Conservation (phyloP, 2,888 invertebrate genomes). For the Lepidocyrtinus sp. region DNA sequence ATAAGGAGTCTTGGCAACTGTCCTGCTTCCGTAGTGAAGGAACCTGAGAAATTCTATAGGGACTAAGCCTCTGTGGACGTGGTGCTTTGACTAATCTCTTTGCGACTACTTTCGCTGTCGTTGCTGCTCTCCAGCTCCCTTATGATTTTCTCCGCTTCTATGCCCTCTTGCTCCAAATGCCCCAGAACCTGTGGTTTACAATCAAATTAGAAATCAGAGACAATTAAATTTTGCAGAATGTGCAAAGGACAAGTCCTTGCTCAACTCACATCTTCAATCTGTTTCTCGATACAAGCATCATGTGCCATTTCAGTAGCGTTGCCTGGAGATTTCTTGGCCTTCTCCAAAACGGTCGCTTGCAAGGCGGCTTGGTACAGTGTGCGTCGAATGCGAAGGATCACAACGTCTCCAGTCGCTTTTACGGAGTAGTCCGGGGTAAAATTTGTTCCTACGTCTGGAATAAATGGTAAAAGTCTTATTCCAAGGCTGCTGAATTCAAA, state of each 20-base stretch:
- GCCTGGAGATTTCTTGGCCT: constrained; percentile 78
- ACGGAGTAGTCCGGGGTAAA: constrained; percentile 96
- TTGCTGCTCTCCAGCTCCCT: constrained; percentile 40
- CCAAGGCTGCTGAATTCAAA: too few relatives aligned
- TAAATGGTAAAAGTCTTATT: not conserved
- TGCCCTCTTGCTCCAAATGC: constrained; percentile 36
- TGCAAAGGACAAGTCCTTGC: too few relatives aligned
- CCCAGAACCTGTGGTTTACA: constrained; percentile 49
- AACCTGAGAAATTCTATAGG: too few relatives aligned
- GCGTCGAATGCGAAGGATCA: constrained; percentile 87
- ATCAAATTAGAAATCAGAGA: not conserved
- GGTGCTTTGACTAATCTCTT: constrained; percentile 45
- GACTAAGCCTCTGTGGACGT: constrained; percentile 52
- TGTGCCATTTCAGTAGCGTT: constrained; percentile 70
- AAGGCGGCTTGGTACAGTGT: constrained; percentile 92
- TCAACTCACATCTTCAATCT: constrained; percentile 72
- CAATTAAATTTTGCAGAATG: constrained; percentile 1
- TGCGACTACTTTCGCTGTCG: constrained; percentile 30
- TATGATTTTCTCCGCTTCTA: constrained; percentile 33
- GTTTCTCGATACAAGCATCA: constrained; percentile 85
- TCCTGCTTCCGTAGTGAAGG: too few relatives aligned
- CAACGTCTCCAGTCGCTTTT: constrained; percentile 85
- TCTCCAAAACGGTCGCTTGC: constrained; percentile 87
- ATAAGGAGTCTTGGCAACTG: too few relatives aligned
- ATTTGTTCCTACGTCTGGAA: constrained; percentile 80